Evolutionary conservation across 2,888 invertebrate species (phyloP).

Genomic region (Resseliella maxima): DNA sequence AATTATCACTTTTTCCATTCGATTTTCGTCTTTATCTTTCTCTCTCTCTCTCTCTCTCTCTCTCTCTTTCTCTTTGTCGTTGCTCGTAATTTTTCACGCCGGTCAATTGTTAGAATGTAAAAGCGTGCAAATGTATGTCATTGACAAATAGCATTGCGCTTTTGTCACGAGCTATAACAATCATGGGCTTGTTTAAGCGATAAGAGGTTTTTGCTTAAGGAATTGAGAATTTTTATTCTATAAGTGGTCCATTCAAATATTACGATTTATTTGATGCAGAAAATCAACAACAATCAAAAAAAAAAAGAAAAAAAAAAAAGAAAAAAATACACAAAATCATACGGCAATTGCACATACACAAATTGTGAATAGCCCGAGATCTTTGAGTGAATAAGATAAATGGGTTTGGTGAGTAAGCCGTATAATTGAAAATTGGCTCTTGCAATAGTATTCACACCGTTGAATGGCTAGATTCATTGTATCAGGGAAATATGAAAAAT

Average conservation of each 20-base stretch:
- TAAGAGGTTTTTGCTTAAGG: background rate
- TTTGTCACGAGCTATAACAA: background rate
- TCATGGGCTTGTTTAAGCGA: background rate
- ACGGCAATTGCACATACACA: too few species aligned
- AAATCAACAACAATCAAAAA: background rate
- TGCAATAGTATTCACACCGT: background rate
- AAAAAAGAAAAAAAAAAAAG: too few species aligned
- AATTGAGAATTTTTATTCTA: background rate
- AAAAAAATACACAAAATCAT: too few species aligned
- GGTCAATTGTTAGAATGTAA: background rate
- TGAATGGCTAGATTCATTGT: background rate
- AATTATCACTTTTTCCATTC: background rate
- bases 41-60: too few species aligned
- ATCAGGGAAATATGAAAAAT: conserved; percentile 1
- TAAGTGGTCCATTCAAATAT: background rate
- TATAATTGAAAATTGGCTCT: too few species aligned
- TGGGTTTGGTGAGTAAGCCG: too few species aligned
- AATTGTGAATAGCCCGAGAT: too few species aligned
- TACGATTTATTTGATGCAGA: background rate
- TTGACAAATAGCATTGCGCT: conserved; percentile 5
- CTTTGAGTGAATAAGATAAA: too few species aligned
- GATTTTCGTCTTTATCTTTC: background rate
- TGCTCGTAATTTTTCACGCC: background rate
- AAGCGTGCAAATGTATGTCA: conserved; percentile 11
- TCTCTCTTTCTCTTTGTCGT: too few species aligned